phyloP scores from a whole-genome alignment of 2,113 vertebrate genomes.

The Neogale vison region DNA sequence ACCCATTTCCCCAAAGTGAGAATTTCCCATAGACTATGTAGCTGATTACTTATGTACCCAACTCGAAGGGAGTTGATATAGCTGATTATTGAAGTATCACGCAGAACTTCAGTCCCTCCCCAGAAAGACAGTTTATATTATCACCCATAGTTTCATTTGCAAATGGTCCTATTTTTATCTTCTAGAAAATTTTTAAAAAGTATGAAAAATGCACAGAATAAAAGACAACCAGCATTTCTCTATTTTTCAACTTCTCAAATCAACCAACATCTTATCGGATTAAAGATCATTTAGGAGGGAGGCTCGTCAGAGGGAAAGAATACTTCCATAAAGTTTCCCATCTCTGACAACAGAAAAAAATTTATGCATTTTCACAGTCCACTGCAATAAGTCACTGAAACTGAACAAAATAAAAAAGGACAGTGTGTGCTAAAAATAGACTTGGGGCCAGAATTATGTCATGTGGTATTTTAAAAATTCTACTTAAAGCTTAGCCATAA shows the following conservation, averaged over 20 bases:
- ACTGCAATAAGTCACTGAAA: neutral
- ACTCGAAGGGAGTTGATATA: neutral
- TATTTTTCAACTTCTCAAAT: neutral
- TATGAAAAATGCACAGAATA: neutral
- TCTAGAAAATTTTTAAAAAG: neutral
- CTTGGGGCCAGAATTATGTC: neutral
- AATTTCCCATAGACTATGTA: neutral
- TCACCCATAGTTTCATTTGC: neutral
- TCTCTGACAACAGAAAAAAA: neutral
- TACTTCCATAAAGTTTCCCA: neutral
- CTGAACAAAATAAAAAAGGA: conserved; percentile 5
- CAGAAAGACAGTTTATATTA: neutral
- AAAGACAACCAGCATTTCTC: neutral
- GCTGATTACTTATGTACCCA: neutral
- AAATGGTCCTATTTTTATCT: neutral
- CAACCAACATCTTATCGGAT: neutral
- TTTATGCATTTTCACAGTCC: neutral
- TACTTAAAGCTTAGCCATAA: conserved; percentile 38
- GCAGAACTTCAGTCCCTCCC: neutral
- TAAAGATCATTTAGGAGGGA: neutral
- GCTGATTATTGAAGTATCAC: neutral
- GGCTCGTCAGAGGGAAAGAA: neutral
- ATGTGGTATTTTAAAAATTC: neutral
- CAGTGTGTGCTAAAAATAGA: conserved; percentile 37
- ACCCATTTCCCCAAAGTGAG: neutral